Evolutionary conservation across 2,113 vertebrate species (phyloP), one percentile per base, ranked within the genome.

Genomic region (Chlorodrepanis virens): DNA sequence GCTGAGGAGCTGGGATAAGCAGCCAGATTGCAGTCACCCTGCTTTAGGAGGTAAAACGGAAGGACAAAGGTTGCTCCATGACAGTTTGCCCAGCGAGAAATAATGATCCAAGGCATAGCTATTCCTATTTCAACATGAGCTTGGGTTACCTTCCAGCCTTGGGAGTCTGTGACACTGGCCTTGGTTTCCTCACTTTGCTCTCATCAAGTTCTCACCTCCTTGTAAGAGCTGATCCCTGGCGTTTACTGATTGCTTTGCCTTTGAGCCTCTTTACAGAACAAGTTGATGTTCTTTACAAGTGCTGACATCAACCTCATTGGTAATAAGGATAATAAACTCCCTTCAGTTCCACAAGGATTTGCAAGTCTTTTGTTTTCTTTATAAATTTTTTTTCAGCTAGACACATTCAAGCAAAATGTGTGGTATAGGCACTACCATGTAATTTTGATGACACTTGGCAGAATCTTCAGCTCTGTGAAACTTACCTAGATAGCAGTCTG

Each of bases 11-110:
- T 80, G 78, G 68, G 23, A 25, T 15, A 29, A 68, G 8, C 17
- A 37, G 31, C 29, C 42, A 40, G 28, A 49, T 3, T 40, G 21
- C 0, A 4, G 9, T 11, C 29, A 31, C 19, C 3, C 10, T 79
- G 14, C 25, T 57, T 47, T 42, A 47, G 33, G 76, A 57, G 11
- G 12, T 19, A 53, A 71, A 91, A n/a, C 11, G 17, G 0, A 20
- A 27, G 7, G 17, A 25, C 0, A 0, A 85, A 69, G 9, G 24
- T 25, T 86, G 10, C 7, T 39, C 5, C 27, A 3, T 29, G 47
- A 12, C 23, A 42, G 12, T 60, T 42, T 83, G 2, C 2, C 14
- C 16, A 27, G 15, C 16, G 40, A 50, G 29, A 49, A 70, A 68
- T 28, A 57, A 50, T 9, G 17, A 54, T 12, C 8, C 47, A 83